Evolutionary conservation across 37 sponge, comb jelly and placozoan genomes (phyloP).

Genomic region (Beroe ovata): DNA sequence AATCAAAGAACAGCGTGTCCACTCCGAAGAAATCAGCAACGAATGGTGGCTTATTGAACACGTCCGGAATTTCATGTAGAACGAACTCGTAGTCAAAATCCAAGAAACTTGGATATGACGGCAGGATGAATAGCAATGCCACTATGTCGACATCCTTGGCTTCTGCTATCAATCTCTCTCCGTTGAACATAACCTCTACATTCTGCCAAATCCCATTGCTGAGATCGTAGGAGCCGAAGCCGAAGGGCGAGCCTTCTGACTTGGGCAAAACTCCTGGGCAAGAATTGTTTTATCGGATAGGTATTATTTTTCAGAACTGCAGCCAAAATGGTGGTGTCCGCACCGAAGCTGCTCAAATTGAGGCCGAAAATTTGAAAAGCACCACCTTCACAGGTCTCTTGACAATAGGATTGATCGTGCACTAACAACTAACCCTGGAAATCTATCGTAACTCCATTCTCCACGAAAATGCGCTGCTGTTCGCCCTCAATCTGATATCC

Average conservation of each 20-base stretch:
- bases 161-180: background rate
- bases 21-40: too few relatives aligned
- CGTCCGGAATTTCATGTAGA: background rate
- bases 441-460: background rate
- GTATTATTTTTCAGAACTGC: too few relatives aligned
- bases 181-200: background rate
- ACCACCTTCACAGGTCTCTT: too few relatives aligned
- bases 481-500: conserved; percentile 11
- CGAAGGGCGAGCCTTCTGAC: conserved; percentile 28
- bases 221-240: conserved; percentile 14
- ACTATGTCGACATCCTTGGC: background rate
- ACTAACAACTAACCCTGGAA: conserved; percentile 22
- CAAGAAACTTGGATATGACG: background rate
- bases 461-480: background rate
- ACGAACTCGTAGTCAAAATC: background rate
- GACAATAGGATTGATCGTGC: too few relatives aligned
- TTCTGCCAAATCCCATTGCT: background rate
- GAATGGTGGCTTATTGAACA: background rate
- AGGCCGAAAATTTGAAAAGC: too few relatives aligned
- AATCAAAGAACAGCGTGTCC: too few relatives aligned
- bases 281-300: too few relatives aligned
- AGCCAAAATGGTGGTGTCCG: too few relatives aligned
- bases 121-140: background rate
- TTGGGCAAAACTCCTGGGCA: background rate
- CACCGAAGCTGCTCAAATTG: too few relatives aligned